Base-by-base conservation (phyloP, 2,888 invertebrate genomes). In the Melipona beecheii region DNA sequence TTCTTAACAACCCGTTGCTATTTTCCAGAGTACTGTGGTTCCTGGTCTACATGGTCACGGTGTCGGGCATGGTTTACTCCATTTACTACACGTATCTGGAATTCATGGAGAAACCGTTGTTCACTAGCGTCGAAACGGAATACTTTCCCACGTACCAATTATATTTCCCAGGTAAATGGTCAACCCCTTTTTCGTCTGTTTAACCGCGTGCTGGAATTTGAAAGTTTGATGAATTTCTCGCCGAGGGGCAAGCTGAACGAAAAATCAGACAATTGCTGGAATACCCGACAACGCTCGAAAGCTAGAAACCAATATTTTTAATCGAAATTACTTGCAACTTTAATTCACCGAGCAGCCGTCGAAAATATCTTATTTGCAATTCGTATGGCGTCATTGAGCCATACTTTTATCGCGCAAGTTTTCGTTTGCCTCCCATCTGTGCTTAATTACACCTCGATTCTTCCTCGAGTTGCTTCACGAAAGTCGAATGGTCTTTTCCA, bases 401-500 rank as follows among this genome's bases (percentile, higher is more conserved):
- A 13, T 15, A 2, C 5, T 58, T 15, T n/a, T 58, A 15, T 56
- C 4, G n/a, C 15, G 15, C 2, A 56, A 56, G 9, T 36, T 36
- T 36, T 36, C 9, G 36, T 36, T 36, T 36, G 36, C 36, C 9
- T 9, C 9, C 9, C 9, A 36, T 36, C 9, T 9, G 9, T 36
- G 36, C 36, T 36, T 36, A 36, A 36, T 36, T 36, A 36, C 36
- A 36, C 1, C 6, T 4, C 56, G 13, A 15, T n/a, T 56, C 4
- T 13, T 66, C 1, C n/a, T n/a, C 43, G 19, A 19, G 19, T 4
- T 15, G 3, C 50, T 68, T 50, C 2, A 50, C 11, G 2, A 6
- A 49, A 68, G 27, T 27, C 11, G 19, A 36, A 52, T 73, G 88
- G 88, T 69, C n/a, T 58, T 71, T 90, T 89, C 69, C 68, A 89